These are phyloP conservation scores for Altica lythri DNA, from an alignment of 2,888 invertebrate species.

Conservation along the genomic window DNA sequence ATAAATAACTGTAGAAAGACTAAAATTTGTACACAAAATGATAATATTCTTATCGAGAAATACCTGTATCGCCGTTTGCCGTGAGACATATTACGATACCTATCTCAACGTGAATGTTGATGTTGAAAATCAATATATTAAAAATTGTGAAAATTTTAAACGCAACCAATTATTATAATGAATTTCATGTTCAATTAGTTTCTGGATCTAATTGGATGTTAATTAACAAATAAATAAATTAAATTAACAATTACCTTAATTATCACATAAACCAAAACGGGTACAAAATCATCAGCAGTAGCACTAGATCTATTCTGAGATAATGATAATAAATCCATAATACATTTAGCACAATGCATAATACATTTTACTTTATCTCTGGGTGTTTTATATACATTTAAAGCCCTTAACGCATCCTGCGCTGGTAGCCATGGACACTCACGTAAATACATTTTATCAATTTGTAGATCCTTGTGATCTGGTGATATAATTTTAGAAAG, in stretches of 20 bases:
- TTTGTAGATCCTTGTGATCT: constrained; percentile 78
- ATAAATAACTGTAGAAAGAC: too few relatives aligned
- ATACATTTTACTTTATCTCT: constrained; percentile 81
- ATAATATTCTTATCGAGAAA: too few relatives aligned
- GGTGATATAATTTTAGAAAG: constrained; percentile 76
- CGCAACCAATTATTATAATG: too few relatives aligned
- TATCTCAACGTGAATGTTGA: too few relatives aligned
- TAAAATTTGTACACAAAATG: too few relatives aligned
- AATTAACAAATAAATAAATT: too few relatives aligned
- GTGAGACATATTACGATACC: too few relatives aligned
- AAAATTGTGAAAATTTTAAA: too few relatives aligned
- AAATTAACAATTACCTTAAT: constrained; percentile 91
- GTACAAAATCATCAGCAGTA: constrained; percentile 94
- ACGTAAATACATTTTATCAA: constrained; percentile 81
- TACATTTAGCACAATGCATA: constrained; percentile 86
- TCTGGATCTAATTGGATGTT: too few relatives aligned
- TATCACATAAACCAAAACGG: constrained; percentile 94
- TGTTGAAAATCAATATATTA: too few relatives aligned
- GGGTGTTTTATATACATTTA: constrained; percentile 90
- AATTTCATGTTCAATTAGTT: too few relatives aligned
- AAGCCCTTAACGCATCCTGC: constrained; percentile 84
- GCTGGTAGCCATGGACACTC: constrained; percentile 97
- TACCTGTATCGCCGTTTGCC: too few relatives aligned
- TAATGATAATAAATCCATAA: constrained; percentile 90
- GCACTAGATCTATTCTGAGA: constrained; percentile 77